Conservation (phyloP, 2,113 vertebrate species). For the Ahaetulla prasina region DNA sequence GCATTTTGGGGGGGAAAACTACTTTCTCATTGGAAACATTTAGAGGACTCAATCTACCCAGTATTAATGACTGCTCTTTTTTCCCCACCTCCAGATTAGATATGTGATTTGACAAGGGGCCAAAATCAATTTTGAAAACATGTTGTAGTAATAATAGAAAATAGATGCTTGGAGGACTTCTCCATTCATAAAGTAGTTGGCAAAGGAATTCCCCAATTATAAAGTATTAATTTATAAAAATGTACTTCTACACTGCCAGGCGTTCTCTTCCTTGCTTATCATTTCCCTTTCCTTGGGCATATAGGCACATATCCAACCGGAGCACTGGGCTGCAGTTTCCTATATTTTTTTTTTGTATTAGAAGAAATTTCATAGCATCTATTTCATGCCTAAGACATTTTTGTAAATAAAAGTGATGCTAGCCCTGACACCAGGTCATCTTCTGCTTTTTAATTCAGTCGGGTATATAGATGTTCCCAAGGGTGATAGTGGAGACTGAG, state of each 20-base stretch:
- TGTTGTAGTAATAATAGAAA: background rate
- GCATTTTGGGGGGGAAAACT: background rate
- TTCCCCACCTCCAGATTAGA: background rate
- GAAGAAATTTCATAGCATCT: background rate
- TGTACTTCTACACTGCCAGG: background rate
- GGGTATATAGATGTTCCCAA: background rate
- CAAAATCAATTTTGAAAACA: background rate
- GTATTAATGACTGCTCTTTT: background rate
- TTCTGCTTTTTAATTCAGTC: background rate
- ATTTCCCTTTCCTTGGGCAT: background rate
- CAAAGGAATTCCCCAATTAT: background rate
- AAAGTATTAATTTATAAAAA: background rate
- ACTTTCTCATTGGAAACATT: background rate
- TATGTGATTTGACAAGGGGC: background rate
- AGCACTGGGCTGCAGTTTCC: background rate
- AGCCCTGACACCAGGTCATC: background rate
- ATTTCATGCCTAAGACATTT: background rate
- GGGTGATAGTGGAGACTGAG: background rate
- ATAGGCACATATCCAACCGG: background rate
- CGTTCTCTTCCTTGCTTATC: background rate
- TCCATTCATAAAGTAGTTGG: background rate
- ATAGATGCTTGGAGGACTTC: background rate
- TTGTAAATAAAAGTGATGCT: background rate
- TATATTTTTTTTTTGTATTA: background rate
- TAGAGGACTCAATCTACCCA: background rate